These are phyloP conservation scores for Dusona sp. DNA, from an alignment of 2,888 invertebrate genomes.

Conservation along the genomic window DNA sequence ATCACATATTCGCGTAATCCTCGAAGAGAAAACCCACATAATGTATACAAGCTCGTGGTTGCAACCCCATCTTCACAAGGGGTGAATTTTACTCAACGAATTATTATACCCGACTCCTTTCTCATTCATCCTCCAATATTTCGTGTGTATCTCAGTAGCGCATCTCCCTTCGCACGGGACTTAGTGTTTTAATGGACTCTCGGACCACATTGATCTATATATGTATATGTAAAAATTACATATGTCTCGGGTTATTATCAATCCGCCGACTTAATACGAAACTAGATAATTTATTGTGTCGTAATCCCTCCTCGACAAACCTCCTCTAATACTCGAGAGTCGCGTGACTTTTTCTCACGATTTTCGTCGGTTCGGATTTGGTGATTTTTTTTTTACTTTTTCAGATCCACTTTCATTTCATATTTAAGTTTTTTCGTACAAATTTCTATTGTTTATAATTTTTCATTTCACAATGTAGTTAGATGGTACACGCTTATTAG, in stretches of 20 bases:
- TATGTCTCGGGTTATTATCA: slow-evolving; percentile 56
- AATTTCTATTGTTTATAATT: too few species aligned
- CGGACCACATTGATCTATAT: slow-evolving; percentile 42
- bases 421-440: too few species aligned
- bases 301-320: slow-evolving; percentile 53
- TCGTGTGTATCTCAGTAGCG: slow-evolving; percentile 80
- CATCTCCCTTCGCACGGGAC: slow-evolving; percentile 84
- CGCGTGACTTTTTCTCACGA: slow-evolving; percentile 57
- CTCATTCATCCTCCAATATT: slow-evolving; percentile 46
- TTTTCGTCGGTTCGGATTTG: neutral
- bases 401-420: neutral
- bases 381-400: neutral
- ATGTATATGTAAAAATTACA: slow-evolving; percentile 19
- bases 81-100: slow-evolving; percentile 74
- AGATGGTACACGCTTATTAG: too few species aligned
- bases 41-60: slow-evolving; percentile 56
- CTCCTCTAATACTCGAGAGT: slow-evolving; percentile 25
- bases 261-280: slow-evolving; percentile 32
- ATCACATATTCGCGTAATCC: slow-evolving; percentile 83
- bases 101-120: slow-evolving; percentile 77
- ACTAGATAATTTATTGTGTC: slow-evolving; percentile 51
- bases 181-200: slow-evolving; percentile 83
- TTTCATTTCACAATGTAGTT: too few species aligned
- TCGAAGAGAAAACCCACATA: slow-evolving; percentile 75
- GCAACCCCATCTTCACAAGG: slow-evolving; percentile 75